Evolutionary conservation across 2,888 invertebrate species (phyloP).

Genomic region (Perdita meconis): DNA sequence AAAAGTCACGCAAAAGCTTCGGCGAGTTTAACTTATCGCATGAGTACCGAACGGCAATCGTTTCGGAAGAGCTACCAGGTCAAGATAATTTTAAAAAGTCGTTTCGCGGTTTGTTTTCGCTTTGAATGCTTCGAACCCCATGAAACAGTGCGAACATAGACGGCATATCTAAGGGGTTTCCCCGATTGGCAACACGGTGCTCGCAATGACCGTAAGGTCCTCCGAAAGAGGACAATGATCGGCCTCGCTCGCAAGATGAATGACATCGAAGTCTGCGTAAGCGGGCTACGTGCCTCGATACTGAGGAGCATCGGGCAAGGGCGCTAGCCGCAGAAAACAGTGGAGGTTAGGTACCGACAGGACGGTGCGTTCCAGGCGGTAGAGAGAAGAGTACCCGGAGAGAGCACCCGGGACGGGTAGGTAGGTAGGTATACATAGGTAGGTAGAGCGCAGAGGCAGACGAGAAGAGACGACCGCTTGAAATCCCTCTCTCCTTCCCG

Average conservation of each 20-base stretch:
- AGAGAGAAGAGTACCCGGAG: constrained; percentile 67
- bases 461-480: constrained; percentile 82
- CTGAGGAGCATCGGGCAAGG: constrained; percentile 60
- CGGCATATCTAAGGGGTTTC: no score
- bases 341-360: constrained; percentile 64
- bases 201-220: constrained; percentile 25
- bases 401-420: constrained; percentile 64
- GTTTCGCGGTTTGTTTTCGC: no score
- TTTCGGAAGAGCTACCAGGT: constrained; percentile 9
- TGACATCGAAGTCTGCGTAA: constrained; percentile 64
- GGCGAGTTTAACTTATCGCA: constrained; percentile 26
- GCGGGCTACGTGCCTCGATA: constrained; percentile 60
- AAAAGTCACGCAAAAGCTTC: constrained; percentile 39
- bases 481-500: constrained; percentile 82
- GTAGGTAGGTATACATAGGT: constrained; percentile 65
- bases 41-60: constrained; percentile 7
- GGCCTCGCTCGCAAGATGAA: constrained; percentile 61
- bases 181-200: constrained; percentile 22
- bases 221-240: constrained; percentile 55
- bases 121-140: no score
- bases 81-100: neutral
- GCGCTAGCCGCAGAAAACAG: constrained; percentile 61
- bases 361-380: constrained; percentile 62
- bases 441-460: constrained; percentile 78
- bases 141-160: no score